These are phyloP conservation scores for Ancistrus triradiatus DNA, from an alignment of 2,113 vertebrate genomes.

Conservation along the genomic window DNA sequence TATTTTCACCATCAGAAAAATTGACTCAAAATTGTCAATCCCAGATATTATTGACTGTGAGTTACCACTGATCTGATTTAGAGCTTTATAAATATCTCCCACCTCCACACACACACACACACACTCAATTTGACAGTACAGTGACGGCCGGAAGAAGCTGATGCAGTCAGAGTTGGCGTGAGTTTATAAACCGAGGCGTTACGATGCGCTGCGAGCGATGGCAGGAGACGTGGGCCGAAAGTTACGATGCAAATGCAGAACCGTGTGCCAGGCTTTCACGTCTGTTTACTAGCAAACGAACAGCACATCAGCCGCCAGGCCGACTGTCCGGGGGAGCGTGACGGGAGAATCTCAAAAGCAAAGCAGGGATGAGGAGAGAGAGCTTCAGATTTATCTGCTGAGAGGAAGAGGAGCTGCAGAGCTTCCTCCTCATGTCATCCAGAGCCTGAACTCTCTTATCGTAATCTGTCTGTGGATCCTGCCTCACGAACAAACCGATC, in stretches of 20 bases:
- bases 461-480: constrained; percentile 16
- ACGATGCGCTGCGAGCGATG: constrained; percentile 3
- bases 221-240: constrained; percentile 25
- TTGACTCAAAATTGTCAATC: too few species aligned
- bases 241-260: constrained; percentile 19
- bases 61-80: constrained; percentile 29
- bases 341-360: constrained; percentile 12
- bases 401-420: not conserved
- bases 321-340: constrained; percentile 29
- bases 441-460: constrained; percentile 16
- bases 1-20: too few species aligned
- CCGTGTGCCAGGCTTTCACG: constrained; percentile 3
- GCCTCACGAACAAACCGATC: too few species aligned
- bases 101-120: not conserved
- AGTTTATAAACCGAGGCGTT: not conserved
- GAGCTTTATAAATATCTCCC: constrained; percentile 16
- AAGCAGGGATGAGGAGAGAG: constrained; percentile 25
- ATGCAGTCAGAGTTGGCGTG: not conserved
- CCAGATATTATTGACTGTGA: constrained; percentile 35
- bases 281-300: constrained; percentile 33
- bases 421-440: not conserved
- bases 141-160: not conserved
- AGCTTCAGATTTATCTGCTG: constrained; percentile 11
- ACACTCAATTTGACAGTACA: constrained; percentile 18
- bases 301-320: constrained; percentile 22